Base-by-base conservation (phyloP, 1,140 invertebrate genomes). In the Leguminivora glycinivorella region DNA sequence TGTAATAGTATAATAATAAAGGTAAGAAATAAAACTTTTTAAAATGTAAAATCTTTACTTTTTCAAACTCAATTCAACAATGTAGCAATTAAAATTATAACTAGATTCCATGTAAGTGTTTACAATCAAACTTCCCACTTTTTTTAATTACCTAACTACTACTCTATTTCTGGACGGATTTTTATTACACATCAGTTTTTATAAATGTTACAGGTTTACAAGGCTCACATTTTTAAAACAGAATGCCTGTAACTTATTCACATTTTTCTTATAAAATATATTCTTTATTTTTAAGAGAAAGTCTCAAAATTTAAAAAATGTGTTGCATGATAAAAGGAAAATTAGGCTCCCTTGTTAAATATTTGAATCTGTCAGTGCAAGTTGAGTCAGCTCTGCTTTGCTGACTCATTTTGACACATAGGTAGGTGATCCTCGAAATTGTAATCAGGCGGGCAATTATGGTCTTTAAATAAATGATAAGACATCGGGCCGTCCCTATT, bases 11-110 rank as follows among this genome's bases (percentile, higher is more conserved):
- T n/a, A n/a, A n/a, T n/a, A n/a, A n/a, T n/a, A n/a, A 52, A 6
- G 26, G 58, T 63, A 63, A 63, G 26, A 31, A 78, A 77, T 79
- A 9, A 72, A 40, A 70, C 14, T 70, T 71, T 80, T 78, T 68
- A 60, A 71, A 76, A 75, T 80, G 56, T 78, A 75, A 75, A 78
- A 82, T 81, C 71, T 81, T 81, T 85, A 83, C 70, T 80, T 75
- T 71, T 76, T 68, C 75, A 75, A 75, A 77, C 69, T 75, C 74
- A 82, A 79, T 78, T 63, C 74, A 82, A 81, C 78, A 82, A 80
- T 72, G 67, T 74, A 77, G 69, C 70, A 69, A 71, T 74, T 60
- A 81, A 75, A 76, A 73, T 79, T 77, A 82, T 73, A 69, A 70
- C 76, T 81, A 81, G 43, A 70, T 19, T 52, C 38, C 29, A 68